A percentile compares a stretch with the other conserved stretches of the same genome.
phyloP scores from a whole-genome alignment of 2,113 vertebrate species.

The Willisornis vidua region DNA sequence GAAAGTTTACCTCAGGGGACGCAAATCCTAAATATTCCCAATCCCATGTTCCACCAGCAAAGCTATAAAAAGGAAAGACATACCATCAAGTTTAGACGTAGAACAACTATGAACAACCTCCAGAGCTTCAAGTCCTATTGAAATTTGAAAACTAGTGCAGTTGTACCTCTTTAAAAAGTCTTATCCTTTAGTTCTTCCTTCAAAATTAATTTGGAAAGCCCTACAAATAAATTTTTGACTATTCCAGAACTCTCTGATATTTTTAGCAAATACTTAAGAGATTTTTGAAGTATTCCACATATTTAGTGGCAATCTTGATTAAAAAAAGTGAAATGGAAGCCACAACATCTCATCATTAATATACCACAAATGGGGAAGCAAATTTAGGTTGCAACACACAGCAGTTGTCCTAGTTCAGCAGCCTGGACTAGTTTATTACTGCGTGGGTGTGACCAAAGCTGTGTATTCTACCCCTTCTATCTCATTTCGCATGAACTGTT shows the following conservation, averaged over 20 bases:
- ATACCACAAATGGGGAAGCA: neutral
- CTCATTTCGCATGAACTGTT: no score
- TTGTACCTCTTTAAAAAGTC: neutral
- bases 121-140: neutral
- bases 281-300: neutral
- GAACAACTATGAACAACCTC: neutral
- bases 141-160: neutral
- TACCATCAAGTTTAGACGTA: slow-evolving; percentile 46
- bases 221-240: neutral
- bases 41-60: slow-evolving; percentile 98
- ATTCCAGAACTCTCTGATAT: neutral
- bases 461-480: no score
- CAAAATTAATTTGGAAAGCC: neutral
- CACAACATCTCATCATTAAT: neutral
- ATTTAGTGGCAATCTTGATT: neutral
- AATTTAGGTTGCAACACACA: neutral
- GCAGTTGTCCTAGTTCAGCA: neutral
- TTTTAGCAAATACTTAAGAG: neutral
- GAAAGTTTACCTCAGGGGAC: slow-evolving; percentile 92
- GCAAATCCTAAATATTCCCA: slow-evolving; percentile 99
- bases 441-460: no score
- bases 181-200: neutral
- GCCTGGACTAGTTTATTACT: no score
- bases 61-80: slow-evolving; percentile 82
- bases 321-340: neutral